These are phyloP conservation scores for Amblyteles armatorius DNA, from an alignment of 2,888 invertebrate species.

Conservation along the genomic window DNA sequence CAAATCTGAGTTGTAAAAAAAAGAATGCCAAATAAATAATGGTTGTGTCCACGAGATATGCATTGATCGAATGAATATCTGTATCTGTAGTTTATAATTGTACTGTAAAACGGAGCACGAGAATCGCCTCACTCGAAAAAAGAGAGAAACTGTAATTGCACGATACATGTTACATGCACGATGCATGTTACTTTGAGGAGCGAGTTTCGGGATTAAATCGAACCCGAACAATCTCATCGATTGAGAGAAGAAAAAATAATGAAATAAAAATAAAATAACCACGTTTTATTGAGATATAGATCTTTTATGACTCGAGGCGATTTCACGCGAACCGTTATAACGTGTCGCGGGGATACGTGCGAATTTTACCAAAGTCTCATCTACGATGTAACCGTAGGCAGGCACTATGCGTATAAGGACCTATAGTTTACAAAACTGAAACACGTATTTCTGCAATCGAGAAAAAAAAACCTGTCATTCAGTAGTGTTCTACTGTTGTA, in stretches of 20 bases:
- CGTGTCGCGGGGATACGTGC: constrained; percentile 33
- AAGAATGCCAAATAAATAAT: constrained; percentile 66
- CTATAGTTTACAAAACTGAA: constrained; percentile 57
- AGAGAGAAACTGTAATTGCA: constrained; percentile 28
- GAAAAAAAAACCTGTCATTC: constrained; percentile 26
- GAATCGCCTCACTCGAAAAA: constrained; percentile 32
- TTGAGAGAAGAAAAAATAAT: constrained; percentile 16
- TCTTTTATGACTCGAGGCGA: constrained; percentile 40
- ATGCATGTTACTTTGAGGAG: constrained; percentile 36
- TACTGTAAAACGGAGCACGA: constrained; percentile 12
- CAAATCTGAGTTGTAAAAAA: constrained; percentile 39
- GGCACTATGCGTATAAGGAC: constrained; percentile 65
- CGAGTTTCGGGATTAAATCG: not conserved
- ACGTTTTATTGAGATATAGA: constrained; percentile 36
- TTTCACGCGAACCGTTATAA: constrained; percentile 19
- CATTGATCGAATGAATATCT: constrained; percentile 56
- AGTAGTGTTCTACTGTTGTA: constrained; percentile 20
- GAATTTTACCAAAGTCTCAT: constrained; percentile 55
- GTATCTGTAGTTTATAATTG: constrained; percentile 45
- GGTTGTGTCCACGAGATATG: constrained; percentile 62
- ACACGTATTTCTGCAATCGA: constrained; percentile 37
- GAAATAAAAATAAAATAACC: constrained; percentile 13
- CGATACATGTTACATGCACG: constrained; percentile 39
- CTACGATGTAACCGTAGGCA: constrained; percentile 62
- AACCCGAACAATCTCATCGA: constrained; percentile 32